A percentile compares a stretch with the other conserved stretches of the same genome.
phyloP scores from a whole-genome alignment of 2,888 invertebrate species.

The Euspilapteryx auroguttella region DNA sequence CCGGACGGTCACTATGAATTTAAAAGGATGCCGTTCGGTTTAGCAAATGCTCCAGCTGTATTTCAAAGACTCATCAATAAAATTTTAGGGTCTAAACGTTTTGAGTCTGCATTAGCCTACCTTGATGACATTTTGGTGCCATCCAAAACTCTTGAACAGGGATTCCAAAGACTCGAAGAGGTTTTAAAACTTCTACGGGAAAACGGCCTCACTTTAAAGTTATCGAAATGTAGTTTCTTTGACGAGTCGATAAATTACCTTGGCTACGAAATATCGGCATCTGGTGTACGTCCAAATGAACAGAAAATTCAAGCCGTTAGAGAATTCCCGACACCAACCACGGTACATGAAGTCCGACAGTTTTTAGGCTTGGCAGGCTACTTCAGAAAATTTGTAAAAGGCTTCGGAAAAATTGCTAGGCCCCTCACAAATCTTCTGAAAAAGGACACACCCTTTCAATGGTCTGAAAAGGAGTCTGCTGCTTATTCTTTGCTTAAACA shows the following conservation, averaged over 20 bases:
- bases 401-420: constrained; percentile 10
- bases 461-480: constrained; percentile 6
- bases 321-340: constrained; percentile 10
- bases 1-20: constrained; percentile 2
- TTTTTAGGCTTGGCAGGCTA: constrained; percentile 14
- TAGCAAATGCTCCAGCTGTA: constrained; percentile 7
- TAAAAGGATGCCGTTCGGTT: constrained; percentile 11
- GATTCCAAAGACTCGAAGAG: constrained; percentile 3
- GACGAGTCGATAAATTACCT: constrained; percentile 9
- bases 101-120: constrained; percentile 4
- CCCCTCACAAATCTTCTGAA: constrained; percentile 10
- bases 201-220: constrained; percentile 9
- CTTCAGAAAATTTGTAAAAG: constrained; percentile 12
- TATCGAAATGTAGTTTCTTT: constrained; percentile 11
- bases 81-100: constrained; percentile 2
- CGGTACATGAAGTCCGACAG: constrained; percentile 11
- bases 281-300: constrained; percentile 7
- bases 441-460: constrained; percentile 10
- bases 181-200: constrained; percentile 8
- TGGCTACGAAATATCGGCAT: constrained; percentile 10
- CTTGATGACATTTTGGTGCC: constrained; percentile 8
- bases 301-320: background rate
- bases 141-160: constrained; percentile 3
- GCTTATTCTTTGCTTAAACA: background rate
- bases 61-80: constrained; percentile 5